Evolutionary conservation across 2,113 vertebrate genomes (phyloP), one percentile per base, ranked within the genome.

Genomic region (Mixornis gularis): DNA sequence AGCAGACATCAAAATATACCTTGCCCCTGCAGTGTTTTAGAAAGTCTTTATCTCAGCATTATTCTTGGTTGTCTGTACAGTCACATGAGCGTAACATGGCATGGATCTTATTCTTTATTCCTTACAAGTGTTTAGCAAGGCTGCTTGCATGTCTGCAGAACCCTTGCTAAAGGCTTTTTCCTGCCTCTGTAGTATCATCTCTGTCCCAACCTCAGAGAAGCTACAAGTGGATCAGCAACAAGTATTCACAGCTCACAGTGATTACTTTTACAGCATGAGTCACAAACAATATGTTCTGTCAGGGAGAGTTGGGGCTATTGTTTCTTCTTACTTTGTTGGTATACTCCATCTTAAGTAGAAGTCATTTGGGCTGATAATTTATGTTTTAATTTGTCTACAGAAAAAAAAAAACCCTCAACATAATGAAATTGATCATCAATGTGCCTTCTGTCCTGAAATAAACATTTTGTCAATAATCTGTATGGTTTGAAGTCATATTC

Each of bases 401-500:
- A 70, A 69, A 91, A 94, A 29, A 6, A n/a, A 27, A 3, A 3
- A 0, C 36, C 29, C 36, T 65, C 32, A 73, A 19, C 38, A 53
- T 73, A 92, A 86, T 84, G 48, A 80, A 93, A 60, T 38, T 76
- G 40, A 79, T 89, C 80, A 81, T 91, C 81, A 87, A 48, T 72
- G 68, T 91, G 66, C 63, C 79, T 95, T 94, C 85, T 91, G 43
- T 69, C 66, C 68, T 77, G 55, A 91, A 90, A 87, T 77, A 95
- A 91, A 34, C 34, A 59, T 72, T 71, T 82, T 87, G 36, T 73
- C 94, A 89, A 76, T 87, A 89, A 91, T 73, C 51, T 4, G 2
- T 46, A n/a, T 73, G 46, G 24, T 82, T 76, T 90, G 46, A 89
- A 92, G 30, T 66, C 12, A 13, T 83, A 17, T 55, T 83, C 38